Base-by-base conservation (phyloP, 2,888 invertebrate species). In the Drosophila flavopinicola region DNA sequence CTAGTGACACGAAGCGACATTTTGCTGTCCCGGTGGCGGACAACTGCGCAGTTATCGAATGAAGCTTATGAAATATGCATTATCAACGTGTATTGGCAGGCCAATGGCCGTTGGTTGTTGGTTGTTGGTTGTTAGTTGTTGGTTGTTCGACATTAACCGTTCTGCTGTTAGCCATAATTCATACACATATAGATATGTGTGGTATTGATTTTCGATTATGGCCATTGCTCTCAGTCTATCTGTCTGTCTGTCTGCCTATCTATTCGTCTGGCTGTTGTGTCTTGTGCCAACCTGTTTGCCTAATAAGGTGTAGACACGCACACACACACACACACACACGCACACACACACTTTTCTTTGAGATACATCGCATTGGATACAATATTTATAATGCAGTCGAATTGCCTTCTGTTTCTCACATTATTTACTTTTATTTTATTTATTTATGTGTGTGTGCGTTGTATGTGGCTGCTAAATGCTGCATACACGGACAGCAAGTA, bases 171-270 rank as follows among this genome's bases (percentile, higher is more conserved):
- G 49, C 61, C 64, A 77, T 69, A 83, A 63, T 54, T 77, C 68
- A 59, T 66, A 80, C 68, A 59, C 64, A 80, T 68, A 66, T 76
- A 60, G 63, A 29, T 45, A n/a, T n/a, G n/a, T n/a, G n/a, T n/a
- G n/a, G n/a, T 82, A 82, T 82, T 76, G 80, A 82, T 82, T 82
- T 85, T 82, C 83, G 75, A 85, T 82, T 82, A 85, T 83, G 78
- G 61, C 60, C 57, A 29, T 61, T 53, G 70, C 61, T 61, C 60
- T 61, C 33, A n/a, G n/a, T n/a, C n/a, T n/a, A n/a, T 58, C 15
- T n/a, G 38, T 38, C 32, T 38, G 32, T 27, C 9, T 30, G 6
- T 20, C 15, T 41, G 57, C 35, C 7, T 27, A 11, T 27, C 13
- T 29, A 29, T 59, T 37, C 35, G 37, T 17, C 17, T 52, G 6